A percentile compares a stretch with the other conserved stretches of the same genome.
Evolutionary conservation across 2,888 invertebrate species (phyloP).

Genomic region (Cataglyphis rosenhaueri): DNA sequence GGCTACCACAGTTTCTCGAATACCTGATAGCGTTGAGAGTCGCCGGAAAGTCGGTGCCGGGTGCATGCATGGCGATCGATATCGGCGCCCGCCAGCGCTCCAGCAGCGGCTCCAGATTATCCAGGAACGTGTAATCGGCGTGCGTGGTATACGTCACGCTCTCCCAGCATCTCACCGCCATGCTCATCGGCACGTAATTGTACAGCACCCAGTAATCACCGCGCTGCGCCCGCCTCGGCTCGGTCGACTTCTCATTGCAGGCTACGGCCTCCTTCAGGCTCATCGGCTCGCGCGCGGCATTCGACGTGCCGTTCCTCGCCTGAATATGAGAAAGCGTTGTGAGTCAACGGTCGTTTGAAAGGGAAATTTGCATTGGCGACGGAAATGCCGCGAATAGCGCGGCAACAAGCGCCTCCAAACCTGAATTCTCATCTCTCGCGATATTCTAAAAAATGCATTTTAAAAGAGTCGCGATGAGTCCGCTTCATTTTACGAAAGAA

Average conservation of each 20-base stretch:
- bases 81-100: conserved; percentile 95
- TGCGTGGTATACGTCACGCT: conserved; percentile 96
- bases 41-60: conserved; percentile 92
- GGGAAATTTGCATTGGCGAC: conserved; percentile 35
- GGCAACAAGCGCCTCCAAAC: neutral
- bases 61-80: conserved; percentile 95
- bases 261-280: conserved; percentile 86
- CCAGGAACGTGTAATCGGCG: conserved; percentile 96
- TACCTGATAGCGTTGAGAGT: conserved; percentile 93
- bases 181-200: conserved; percentile 92
- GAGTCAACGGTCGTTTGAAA: conserved; percentile 1
- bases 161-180: conserved; percentile 91
- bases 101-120: conserved; percentile 94
- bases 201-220: conserved; percentile 96
- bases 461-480: neutral
- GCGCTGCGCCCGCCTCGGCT: conserved; percentile 89
- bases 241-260: conserved; percentile 89
- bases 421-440: conserved; percentile 3
- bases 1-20: conserved; percentile 91
- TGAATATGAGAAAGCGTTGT: conserved; percentile 34
- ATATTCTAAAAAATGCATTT: neutral
- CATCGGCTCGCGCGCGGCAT: conserved; percentile 63
- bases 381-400: conserved; percentile 32
- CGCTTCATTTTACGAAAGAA: neutral
- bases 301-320: conserved; percentile 61